These are phyloP conservation scores for Dascillus cervinus DNA, from an alignment of 2,888 invertebrate species.

Conservation along the genomic window DNA sequence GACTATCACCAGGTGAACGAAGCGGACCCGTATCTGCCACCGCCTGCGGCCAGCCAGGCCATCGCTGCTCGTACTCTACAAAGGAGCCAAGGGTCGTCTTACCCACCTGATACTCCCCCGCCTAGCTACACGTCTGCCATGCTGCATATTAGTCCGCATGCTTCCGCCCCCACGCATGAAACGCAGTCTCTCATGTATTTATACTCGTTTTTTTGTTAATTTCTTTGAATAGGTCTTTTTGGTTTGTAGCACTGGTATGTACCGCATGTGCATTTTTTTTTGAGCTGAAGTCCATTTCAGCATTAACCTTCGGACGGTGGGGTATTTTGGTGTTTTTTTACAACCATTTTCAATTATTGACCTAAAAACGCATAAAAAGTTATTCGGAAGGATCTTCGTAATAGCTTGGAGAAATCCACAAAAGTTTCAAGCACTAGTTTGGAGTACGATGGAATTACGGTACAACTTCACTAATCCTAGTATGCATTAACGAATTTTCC, in stretches of 20 bases:
- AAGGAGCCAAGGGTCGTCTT: conserved; percentile 65
- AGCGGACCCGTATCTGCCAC: conserved; percentile 71
- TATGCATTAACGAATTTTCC: too few species aligned
- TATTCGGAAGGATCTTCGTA: too few species aligned
- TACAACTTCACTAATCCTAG: too few species aligned
- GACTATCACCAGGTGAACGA: conserved; percentile 79
- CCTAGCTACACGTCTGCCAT: conserved; percentile 55
- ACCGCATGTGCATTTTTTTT: not conserved
- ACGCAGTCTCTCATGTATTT: conserved; percentile 37
- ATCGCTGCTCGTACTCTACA: conserved; percentile 55
- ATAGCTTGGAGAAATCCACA: too few species aligned
- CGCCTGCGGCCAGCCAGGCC: conserved; percentile 52
- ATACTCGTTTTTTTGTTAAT: conserved; percentile 18
- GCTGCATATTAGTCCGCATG: conserved; percentile 42
- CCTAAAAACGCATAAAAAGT: too few species aligned
- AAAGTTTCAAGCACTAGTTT: too few species aligned
- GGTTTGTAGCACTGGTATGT: not conserved
- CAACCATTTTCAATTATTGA: too few species aligned
- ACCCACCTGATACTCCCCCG: conserved; percentile 50
- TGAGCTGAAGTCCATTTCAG: too few species aligned
- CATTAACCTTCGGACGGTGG: too few species aligned
- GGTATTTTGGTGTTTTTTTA: too few species aligned
- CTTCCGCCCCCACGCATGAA: conserved; percentile 42
- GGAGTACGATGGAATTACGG: too few species aligned
- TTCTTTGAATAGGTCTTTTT: too few species aligned